Percentiles rank a stretch among this genome's conserved stretches.
phyloP scores from a whole-genome alignment of 2,797 vertebrate genomes.

The Tenualosa thibaudeaui region DNA sequence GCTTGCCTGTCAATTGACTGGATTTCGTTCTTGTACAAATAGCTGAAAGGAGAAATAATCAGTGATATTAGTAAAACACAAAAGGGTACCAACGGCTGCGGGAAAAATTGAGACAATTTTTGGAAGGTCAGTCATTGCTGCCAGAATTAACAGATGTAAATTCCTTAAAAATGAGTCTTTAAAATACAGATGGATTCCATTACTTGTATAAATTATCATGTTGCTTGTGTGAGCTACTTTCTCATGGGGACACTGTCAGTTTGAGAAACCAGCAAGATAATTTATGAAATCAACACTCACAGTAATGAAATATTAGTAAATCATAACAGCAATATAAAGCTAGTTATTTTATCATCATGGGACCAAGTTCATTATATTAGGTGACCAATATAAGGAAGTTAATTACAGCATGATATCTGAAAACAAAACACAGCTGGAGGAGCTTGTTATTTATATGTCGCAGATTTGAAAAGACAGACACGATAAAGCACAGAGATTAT shows the following conservation, averaged over 20 bases:
- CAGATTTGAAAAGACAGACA: not conserved
- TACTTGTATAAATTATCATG: slow-evolving; percentile 13
- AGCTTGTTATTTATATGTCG: not conserved
- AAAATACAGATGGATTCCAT: not conserved
- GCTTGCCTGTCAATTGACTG: slow-evolving; percentile 99
- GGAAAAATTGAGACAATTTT: slow-evolving; percentile 49
- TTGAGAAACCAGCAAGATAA: slow-evolving; percentile 19
- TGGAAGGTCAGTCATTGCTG: slow-evolving; percentile 35
- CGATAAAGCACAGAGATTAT: not conserved
- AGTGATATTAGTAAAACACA: slow-evolving; percentile 85
- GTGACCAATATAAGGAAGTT: not conserved
- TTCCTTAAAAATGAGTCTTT: not conserved
- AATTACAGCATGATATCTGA: not conserved
- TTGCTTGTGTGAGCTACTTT: slow-evolving; percentile 15
- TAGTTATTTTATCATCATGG: slow-evolving; percentile 5
- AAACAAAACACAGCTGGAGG: slow-evolving; percentile 9
- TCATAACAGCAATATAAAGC: slow-evolving; percentile 7
- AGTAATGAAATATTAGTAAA: slow-evolving; percentile 15
- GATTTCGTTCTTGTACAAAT: slow-evolving; percentile 99
- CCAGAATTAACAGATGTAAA: slow-evolving; percentile 9
- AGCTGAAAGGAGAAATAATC: slow-evolving; percentile 97
- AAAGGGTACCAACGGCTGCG: slow-evolving; percentile 43
- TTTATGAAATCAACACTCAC: not conserved
- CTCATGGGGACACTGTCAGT: not conserved
- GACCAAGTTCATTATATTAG: not conserved